Conservation (phyloP, 1,140 invertebrate species). For the Mercenaria mercenaria region DNA sequence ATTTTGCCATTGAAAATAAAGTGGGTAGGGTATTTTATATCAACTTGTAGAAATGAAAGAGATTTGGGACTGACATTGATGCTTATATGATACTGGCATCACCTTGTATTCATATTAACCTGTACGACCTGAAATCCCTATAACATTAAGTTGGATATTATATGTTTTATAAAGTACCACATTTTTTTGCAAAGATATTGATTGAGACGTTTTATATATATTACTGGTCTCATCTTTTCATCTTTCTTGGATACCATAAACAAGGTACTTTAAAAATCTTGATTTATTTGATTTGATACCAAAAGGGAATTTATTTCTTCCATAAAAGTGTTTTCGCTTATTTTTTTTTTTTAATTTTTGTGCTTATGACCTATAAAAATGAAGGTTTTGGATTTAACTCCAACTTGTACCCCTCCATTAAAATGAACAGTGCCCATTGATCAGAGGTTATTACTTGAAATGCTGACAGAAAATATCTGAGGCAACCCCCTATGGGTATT, state of each 20-base stretch:
- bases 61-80: no score
- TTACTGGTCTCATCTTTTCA: constrained; percentile 30
- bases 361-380: not conserved
- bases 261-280: constrained; percentile 57
- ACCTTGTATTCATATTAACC: no score
- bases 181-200: no score
- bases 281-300: not conserved
- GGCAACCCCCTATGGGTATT: constrained; percentile 47
- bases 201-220: constrained; percentile 53
- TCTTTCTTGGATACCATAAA: constrained; percentile 47
- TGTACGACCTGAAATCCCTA: no score
- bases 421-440: not conserved
- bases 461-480: not conserved
- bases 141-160: no score
- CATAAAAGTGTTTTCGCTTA: not conserved
- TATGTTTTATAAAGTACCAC: no score
- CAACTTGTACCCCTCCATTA: constrained; percentile 58
- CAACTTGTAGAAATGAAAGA: no score
- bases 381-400: not conserved
- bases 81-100: no score
- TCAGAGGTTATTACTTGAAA: constrained; percentile 54
- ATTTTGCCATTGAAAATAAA: no score
- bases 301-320: constrained; percentile 38
- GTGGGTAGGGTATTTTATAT: no score
- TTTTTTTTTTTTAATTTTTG: not conserved